Evolutionary conservation across 1,140 invertebrate species (phyloP).

Genomic region (Drosophila ogumai): DNA sequence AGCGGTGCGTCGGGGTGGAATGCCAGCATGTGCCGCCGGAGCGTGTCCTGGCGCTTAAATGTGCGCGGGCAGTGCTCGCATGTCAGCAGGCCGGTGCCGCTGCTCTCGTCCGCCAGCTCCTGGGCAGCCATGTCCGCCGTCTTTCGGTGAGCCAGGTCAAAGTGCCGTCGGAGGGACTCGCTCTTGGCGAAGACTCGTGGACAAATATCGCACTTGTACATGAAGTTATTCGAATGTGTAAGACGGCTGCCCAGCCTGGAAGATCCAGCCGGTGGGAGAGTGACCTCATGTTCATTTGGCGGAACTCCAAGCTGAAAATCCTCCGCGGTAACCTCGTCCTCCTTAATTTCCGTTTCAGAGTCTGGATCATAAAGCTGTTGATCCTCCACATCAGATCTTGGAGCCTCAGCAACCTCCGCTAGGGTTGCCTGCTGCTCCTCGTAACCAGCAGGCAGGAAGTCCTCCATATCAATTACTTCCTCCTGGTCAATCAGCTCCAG

Average conservation of each 20-base stretch:
- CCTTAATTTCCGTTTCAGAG: background rate
- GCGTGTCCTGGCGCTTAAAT: constrained; percentile 85
- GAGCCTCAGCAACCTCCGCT: background rate
- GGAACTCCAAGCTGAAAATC: background rate
- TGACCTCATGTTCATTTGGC: constrained; percentile 1
- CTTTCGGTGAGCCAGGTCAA: constrained; percentile 50
- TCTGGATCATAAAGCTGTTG: background rate
- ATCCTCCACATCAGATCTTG: background rate
- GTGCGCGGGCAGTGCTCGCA: constrained; percentile 86
- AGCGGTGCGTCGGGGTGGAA: constrained; percentile 56
- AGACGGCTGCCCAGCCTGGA: constrained; percentile 54
- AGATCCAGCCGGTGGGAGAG: constrained; percentile 1
- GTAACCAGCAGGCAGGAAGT: background rate
- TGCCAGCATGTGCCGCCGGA: constrained; percentile 63
- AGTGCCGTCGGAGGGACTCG: constrained; percentile 54
- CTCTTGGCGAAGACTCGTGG: constrained; percentile 64
- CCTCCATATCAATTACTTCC: background rate
- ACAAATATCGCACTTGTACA: constrained; percentile 58
- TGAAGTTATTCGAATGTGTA: constrained; percentile 34
- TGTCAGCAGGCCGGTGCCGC: constrained; percentile 60
- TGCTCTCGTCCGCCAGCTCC: constrained; percentile 83
- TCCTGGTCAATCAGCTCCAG: constrained; percentile 7
- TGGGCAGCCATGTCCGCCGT: constrained; percentile 54
- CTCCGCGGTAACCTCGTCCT: background rate
- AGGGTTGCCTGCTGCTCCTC: background rate